Percentiles rank a stretch among this genome's conserved stretches.
phyloP scores from a whole-genome alignment of 2,888 invertebrate species.

The Ophraella communa region DNA sequence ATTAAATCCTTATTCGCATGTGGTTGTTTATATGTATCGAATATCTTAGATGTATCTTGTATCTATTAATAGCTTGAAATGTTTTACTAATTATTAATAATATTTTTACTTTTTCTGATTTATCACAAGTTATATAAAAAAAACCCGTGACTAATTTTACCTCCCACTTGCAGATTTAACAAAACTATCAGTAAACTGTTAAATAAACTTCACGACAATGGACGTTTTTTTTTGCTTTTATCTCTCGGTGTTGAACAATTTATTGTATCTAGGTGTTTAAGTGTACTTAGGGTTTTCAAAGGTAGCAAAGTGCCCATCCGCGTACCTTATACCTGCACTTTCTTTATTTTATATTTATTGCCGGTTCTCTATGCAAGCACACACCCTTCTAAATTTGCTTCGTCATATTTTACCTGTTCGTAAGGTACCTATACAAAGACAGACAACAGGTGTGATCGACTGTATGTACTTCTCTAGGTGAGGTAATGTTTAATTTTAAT shows the following conservation, averaged over 20 bases:
- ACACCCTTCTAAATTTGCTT: slow-evolving; percentile 30
- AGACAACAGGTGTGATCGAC: slow-evolving; percentile 21
- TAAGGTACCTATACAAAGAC: not conserved
- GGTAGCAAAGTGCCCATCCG: slow-evolving; percentile 25
- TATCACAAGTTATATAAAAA: not conserved
- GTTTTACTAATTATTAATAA: too few relatives aligned
- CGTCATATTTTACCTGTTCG: slow-evolving; percentile 34
- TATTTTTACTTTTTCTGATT: too few relatives aligned
- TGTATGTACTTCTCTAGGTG: not conserved
- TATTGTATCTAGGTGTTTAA: slow-evolving; percentile 18
- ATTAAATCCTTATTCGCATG: too few relatives aligned
- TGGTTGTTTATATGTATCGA: too few relatives aligned
- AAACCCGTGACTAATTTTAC: not conserved
- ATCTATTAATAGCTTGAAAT: too few relatives aligned
- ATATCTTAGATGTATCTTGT: too few relatives aligned
- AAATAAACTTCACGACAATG: not conserved
- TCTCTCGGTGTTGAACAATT: slow-evolving; percentile 12
- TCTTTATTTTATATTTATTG: slow-evolving; percentile 19
- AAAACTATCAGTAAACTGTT: not conserved
- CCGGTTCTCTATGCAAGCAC: slow-evolving; percentile 10
- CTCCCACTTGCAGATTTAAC: not conserved
- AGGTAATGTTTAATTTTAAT: not conserved
- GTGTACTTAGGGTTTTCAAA: slow-evolving; percentile 23
- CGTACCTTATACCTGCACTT: slow-evolving; percentile 9
- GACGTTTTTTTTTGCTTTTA: slow-evolving; percentile 7